phyloP scores from a whole-genome alignment of 2,113 vertebrate species.

The Oceanites oceanicus region DNA sequence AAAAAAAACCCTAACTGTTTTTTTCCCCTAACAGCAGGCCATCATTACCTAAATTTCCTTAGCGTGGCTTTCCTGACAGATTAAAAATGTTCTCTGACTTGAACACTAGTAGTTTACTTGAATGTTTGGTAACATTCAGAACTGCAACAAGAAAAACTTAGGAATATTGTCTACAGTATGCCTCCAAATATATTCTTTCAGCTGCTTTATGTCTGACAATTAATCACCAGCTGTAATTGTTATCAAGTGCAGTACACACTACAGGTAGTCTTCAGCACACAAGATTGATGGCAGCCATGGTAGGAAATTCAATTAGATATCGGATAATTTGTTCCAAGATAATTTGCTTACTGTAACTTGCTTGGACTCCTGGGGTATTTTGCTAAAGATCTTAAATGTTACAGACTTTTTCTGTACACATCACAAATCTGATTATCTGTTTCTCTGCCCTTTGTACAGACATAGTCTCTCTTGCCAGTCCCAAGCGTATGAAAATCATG shows the following conservation, averaged over 20 bases:
- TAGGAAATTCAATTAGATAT: constrained; percentile 14
- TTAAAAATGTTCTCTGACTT: background rate
- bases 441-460: background rate
- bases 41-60: background rate
- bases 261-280: background rate
- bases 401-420: background rate
- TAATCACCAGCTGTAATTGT: background rate
- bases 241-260: background rate
- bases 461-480: background rate
- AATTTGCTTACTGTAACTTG: constrained; percentile 26
- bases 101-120: background rate
- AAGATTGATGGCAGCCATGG: background rate
- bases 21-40: background rate
- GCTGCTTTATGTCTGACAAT: background rate
- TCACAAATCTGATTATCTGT: constrained; percentile 11
- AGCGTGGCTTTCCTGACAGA: background rate
- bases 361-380: background rate
- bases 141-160: background rate
- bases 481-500: background rate
- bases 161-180: background rate
- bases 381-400: constrained; percentile 3
- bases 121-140: background rate
- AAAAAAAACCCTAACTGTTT: rapidly evolving
- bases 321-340: constrained; percentile 6
- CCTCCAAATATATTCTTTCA: background rate